Base-by-base conservation (phyloP, 1,140 invertebrate genomes). In the Hyphantria cunea region DNA sequence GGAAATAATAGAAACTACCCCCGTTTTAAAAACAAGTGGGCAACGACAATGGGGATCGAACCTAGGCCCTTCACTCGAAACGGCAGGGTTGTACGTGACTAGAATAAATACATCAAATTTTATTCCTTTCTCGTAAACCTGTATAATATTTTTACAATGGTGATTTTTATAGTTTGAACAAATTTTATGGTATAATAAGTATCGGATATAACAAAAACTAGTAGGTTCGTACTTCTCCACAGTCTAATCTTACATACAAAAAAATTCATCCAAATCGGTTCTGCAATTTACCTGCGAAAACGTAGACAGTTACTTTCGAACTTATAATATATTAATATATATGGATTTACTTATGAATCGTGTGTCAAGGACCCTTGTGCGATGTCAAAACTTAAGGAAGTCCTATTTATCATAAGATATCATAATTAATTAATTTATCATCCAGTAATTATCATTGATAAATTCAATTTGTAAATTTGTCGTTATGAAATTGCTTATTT, bases 11-110 rank as follows among this genome's bases (percentile, higher is more conserved):
- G 81, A 84, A 88, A 83, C 81, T 79, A 85, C 82, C 84, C 86
- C 74, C 81, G 76, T 84, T 82, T 87, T 85, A 84, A 89, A 84
- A 86, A 87, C 83, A 89, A 87, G 84, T 84, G 83, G 80, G 74
- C 72, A 78, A 65, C 62, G 44, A 89, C 84, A 89, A 89, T 87
- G 66, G 82, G 78, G 66, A 78, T 86, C 80, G 83, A 84, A 80
- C 78, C 70, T 70, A 76, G 82, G 74, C 82, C 79, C 82, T 82
- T 67, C 77, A 82, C 80, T 82, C 74, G 65, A 71, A 44, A 12
- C 41, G 56, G 48, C 42, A 89, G 86, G 86, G 86, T 45, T 89
- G 86, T 64, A 66, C 81, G 79, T 84, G 84, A 78, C 66, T 54
- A 47, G 80, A 85, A 87, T 89, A 58, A 72, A 70, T 25, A 25